These are phyloP conservation scores for Sciurus niger DNA, from an alignment of 2,113 vertebrate genomes.

Conservation along the genomic window DNA sequence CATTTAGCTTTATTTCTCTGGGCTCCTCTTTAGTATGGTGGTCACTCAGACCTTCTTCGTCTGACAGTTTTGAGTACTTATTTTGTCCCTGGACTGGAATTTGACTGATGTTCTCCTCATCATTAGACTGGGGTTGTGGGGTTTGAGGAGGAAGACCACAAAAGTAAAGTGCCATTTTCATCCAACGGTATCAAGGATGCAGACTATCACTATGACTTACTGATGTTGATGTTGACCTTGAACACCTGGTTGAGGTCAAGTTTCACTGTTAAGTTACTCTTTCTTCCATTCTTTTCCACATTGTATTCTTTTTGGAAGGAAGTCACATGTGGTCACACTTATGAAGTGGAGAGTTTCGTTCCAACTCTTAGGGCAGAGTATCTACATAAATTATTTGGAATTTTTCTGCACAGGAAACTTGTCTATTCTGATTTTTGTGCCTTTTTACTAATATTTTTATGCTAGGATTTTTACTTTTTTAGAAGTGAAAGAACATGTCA, in stretches of 20 bases:
- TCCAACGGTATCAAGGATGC: not conserved
- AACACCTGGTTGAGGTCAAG: not conserved
- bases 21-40: not conserved
- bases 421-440: not conserved
- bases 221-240: not conserved
- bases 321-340: not conserved
- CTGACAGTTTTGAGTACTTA: not conserved
- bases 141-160: not conserved
- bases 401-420: not conserved
- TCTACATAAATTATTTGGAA: not conserved
- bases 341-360: not conserved
- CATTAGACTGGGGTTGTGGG: not conserved
- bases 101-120: not conserved
- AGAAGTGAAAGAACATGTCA: constrained; percentile 41
- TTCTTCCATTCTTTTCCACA: not conserved
- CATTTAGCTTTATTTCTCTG: not conserved
- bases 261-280: not conserved
- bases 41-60: not conserved
- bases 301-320: not conserved
- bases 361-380: not conserved
- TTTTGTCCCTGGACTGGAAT: not conserved
- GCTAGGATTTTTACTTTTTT: constrained; percentile 17
- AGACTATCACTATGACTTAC: not conserved
- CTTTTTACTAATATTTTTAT: constrained; percentile 45
- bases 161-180: not conserved